Conservation (phyloP, 2,888 invertebrate species). For the Drosophila parthenogenetica region DNA sequence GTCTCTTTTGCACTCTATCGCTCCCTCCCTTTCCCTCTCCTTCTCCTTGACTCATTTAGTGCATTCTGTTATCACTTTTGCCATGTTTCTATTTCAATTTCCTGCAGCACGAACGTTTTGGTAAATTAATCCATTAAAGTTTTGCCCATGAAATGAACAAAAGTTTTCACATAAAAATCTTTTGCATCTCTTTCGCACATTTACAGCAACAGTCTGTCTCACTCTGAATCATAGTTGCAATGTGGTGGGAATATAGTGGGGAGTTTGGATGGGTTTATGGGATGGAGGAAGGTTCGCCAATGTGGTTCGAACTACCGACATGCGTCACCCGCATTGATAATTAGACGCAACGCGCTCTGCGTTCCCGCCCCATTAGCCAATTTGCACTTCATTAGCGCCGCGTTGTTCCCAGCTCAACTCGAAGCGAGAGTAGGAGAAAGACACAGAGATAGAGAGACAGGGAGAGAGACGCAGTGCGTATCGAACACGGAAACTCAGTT, state of each 20-base stretch:
- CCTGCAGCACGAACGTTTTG: constrained; percentile 68
- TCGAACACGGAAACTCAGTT: constrained; percentile 23
- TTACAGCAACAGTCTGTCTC: not conserved
- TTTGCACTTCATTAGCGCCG: constrained; percentile 76
- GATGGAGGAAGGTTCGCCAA: not conserved
- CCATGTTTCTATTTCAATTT: constrained; percentile 71
- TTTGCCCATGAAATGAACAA: constrained; percentile 69
- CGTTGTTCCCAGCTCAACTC: constrained; percentile 31
- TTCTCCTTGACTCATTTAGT: constrained; percentile 3
- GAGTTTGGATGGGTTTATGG: too few species aligned
- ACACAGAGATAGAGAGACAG: not conserved
- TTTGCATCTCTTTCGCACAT: constrained; percentile 22
- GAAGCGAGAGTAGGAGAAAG: not conserved
- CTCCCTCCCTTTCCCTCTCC: not conserved
- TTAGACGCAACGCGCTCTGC: constrained; percentile 51
- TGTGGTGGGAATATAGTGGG: constrained; percentile 5
- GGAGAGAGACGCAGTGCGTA: not conserved
- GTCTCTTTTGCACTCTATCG: not conserved
- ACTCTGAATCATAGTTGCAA: constrained; percentile 6
- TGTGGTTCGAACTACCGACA: constrained; percentile 34
- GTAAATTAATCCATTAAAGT: constrained; percentile 80
- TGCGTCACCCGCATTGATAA: constrained; percentile 65
- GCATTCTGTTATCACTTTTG: constrained; percentile 25
- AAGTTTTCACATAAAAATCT: constrained; percentile 76
- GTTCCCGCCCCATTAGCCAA: constrained; percentile 64